Evolutionary conservation across 92 coral and sea anemone genomes (phyloP), one percentile per base, ranked within the genome.

Genomic region (Anthopleura xanthogrammica): DNA sequence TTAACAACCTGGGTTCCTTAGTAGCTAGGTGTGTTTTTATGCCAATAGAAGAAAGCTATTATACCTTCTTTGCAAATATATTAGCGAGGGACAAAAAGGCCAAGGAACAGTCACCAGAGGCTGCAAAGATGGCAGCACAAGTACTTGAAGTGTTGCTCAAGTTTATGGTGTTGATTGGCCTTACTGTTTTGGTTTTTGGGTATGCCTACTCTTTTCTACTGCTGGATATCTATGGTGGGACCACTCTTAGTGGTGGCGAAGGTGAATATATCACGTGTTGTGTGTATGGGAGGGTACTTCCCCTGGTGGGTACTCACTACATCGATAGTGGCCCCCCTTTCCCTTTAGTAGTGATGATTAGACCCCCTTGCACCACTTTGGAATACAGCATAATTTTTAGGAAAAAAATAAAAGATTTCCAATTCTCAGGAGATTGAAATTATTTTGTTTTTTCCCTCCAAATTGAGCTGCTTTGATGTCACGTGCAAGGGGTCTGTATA

Each of bases 1-100:
- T 97, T 80, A 97, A 97, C 78, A 97, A 97, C 84, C 88, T 97
- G 72, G 99, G 99, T 2, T 97, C 99, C 0, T 81, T 97, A 22
- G 99, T 92, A 48, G 99, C 99, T 19, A 87, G 99, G 76, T 97
- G 94, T 79, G 92, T 94, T 13, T 97, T 97, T 60, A 93, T 94
- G 93, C 99, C 99, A 7, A 93, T 97, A 55, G 99, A 97, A 70
- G 99, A 97, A 70, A 97, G 99, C 71, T 97, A 94, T 60, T 97
- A 97, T 65, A 93, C 98, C 17, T 97, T 97, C 85, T 97, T 97
- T 84, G 95, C 97, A 7, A 93, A 97, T 62, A 92, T 93, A 0
- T 82, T 97, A 65, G 87, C 85, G 12, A 86, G 99, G 39, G 99
- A 95, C 20, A 87, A 85, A 74, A 80, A 86, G 50, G 99, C 97